phyloP scores from a whole-genome alignment of 2,797 vertebrate genomes.

The Aulostomus chinensis region DNA sequence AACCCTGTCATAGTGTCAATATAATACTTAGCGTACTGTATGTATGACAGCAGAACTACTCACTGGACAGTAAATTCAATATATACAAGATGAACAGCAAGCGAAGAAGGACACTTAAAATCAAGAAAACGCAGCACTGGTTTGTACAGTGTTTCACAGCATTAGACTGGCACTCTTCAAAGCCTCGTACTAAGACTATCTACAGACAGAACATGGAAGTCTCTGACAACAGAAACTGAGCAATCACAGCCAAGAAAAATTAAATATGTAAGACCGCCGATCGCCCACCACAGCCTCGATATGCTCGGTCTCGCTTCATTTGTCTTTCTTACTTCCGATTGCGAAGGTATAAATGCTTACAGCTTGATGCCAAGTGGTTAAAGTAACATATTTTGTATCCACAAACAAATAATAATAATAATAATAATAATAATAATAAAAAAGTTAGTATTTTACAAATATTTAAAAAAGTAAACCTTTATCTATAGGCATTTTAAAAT shows the following conservation, averaged over 20 bases:
- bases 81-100: conserved; percentile 82
- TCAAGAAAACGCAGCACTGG: conserved; percentile 78
- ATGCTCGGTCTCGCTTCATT: conserved; percentile 52
- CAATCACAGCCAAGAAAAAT: conserved; percentile 58
- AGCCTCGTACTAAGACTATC: conserved; percentile 78
- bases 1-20: conserved; percentile 68
- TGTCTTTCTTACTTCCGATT: conserved; percentile 33
- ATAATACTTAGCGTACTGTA: conserved; percentile 54
- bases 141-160: conserved; percentile 75
- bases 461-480: conserved; percentile 87
- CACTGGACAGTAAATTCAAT: conserved; percentile 72
- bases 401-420: conserved; percentile 64
- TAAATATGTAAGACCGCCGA: conserved; percentile 73
- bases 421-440: conserved; percentile 54
- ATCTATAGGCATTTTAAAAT: conserved; percentile 87
- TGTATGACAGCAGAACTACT: conserved; percentile 58
- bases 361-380: conserved; percentile 68
- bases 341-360: conserved; percentile 53
- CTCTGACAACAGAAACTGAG: conserved; percentile 53
- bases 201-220: conserved; percentile 76
- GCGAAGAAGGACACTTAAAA: conserved; percentile 86
- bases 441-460: conserved; percentile 86
- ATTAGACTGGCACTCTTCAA: conserved; percentile 73
- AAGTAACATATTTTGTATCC: conserved; percentile 66
- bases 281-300: conserved; percentile 55